Percentiles rank a stretch among this genome's conserved stretches.
Conservation (phyloP, 2,888 invertebrate genomes). For the Clepsis dumicolana region DNA sequence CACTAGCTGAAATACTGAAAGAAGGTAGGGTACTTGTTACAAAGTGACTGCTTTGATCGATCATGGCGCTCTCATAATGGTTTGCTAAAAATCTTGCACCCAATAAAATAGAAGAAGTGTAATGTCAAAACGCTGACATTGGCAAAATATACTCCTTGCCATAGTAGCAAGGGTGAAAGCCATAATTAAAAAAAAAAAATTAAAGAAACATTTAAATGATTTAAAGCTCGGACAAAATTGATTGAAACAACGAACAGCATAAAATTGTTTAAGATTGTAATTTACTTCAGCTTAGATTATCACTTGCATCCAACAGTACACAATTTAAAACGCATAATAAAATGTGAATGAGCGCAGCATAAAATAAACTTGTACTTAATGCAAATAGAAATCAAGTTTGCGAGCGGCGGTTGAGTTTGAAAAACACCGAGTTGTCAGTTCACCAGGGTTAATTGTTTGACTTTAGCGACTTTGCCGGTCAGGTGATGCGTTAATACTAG, state of each 20-base stretch:
- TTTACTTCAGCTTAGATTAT: not conserved
- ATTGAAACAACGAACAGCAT: too few species aligned
- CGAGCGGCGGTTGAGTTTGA: conserved; percentile 56
- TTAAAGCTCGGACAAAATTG: too few species aligned
- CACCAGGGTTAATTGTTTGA: conserved; percentile 73
- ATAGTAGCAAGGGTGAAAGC: too few species aligned
- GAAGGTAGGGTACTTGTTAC: too few species aligned
- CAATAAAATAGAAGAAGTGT: too few species aligned
- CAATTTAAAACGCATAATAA: not conserved
- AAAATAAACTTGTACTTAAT: conserved; percentile 50
- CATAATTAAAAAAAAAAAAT: too few species aligned
- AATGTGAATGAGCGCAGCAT: not conserved
- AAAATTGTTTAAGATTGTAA: not conserved
- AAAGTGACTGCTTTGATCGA: too few species aligned
- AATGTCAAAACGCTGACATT: too few species aligned
- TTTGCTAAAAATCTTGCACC: too few species aligned
- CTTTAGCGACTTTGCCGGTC: conserved; percentile 68
- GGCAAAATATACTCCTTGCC: too few species aligned
- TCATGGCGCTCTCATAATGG: too few species aligned
- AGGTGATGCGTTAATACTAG: conserved; percentile 67
- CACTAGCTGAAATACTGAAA: conserved; percentile 49
- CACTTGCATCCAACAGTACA: not conserved
- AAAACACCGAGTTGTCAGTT: conserved; percentile 62
- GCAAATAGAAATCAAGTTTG: conserved; percentile 54
- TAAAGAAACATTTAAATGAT: too few species aligned